Percentiles rank a stretch among this genome's conserved stretches.
Conservation (phyloP, 1,140 invertebrate species). For the Dendrolimus kikuchii region DNA sequence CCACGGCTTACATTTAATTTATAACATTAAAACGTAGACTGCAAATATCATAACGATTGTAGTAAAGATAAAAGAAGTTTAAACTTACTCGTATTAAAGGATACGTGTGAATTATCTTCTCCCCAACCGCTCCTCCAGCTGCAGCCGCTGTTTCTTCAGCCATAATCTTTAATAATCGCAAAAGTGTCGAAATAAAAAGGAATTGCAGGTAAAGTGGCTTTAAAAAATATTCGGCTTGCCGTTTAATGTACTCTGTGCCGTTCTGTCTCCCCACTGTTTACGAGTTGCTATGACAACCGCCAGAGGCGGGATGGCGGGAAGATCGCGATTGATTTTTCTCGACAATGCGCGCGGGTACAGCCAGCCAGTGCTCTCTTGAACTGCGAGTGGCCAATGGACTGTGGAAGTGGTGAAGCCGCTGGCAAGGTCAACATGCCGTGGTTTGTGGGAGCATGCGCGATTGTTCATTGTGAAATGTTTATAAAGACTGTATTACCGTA, state of each 20-base stretch:
- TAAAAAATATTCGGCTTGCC: neutral
- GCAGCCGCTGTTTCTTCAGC: constrained; percentile 61
- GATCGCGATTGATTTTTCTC: constrained; percentile 65
- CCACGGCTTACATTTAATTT: no score
- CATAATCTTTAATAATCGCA: constrained; percentile 38
- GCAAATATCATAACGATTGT: neutral
- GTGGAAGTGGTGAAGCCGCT: constrained; percentile 10
- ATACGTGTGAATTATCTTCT: constrained; percentile 83
- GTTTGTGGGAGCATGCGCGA: constrained; percentile 19
- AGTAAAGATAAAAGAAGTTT: constrained; percentile 9
- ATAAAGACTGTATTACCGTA: neutral
- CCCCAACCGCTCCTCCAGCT: constrained; percentile 56
- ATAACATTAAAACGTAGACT: no score
- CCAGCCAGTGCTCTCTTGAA: constrained; percentile 6
- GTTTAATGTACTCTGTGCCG: constrained; percentile 18
- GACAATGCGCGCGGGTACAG: constrained; percentile 10
- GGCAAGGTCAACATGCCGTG: constrained; percentile 18
- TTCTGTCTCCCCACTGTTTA: constrained; percentile 61
- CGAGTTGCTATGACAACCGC: constrained; percentile 57
- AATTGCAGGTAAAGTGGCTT: constrained; percentile 6
- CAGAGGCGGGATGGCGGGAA: constrained; percentile 33
- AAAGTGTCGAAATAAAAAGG: constrained; percentile 22
- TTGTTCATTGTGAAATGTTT: constrained; percentile 5
- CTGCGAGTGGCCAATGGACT: constrained; percentile 6
- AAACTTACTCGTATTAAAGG: constrained; percentile 79